Base-by-base conservation (phyloP, 1,140 invertebrate genomes). In the Arion vulgaris region DNA sequence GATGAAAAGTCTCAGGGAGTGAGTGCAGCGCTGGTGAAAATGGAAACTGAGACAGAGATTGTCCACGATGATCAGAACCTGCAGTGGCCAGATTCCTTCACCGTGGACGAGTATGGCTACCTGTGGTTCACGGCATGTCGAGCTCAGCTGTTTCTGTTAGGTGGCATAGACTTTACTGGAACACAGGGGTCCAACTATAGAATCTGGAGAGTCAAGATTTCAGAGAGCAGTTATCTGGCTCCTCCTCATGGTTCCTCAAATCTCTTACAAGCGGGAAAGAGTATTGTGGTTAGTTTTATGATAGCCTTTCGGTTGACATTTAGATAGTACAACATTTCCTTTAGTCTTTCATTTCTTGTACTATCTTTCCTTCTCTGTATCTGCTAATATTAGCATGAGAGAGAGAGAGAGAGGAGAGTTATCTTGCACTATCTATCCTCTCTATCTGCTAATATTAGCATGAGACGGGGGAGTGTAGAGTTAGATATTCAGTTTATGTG, bases 51-150 rank as follows among this genome's bases (percentile, higher is more conserved):
- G 26, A 71, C 62, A 11, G 45, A 57, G 34, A 71, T 80, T 17
- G 78, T 45, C 0, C 9, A 32, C 17, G 68, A 80, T 38, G 39
- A 80, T 39, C 7, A 19, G 28, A 69, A 36, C 7, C 62, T 80
- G 0, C 26, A 36, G 17, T 80, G 78, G 78, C 78, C 78, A 36
- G 78, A 80, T 34, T 69, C 78, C 15, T 80, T 80, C 45, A 71
- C 78, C 38, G 41, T 80, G 15, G 78, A 80, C n/a, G 68, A 69
- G 9, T n/a, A 80, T 36, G 78, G 78, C 26, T 71, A 71, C 78
- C n/a, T 80, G 39, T 80, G 68, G 62, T 80, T 80, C 32, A 45
- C 78, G 9, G 78, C 78, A 38, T 69, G 68, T 53, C 41, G 45
- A 19, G 78, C 78, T 32, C 62, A 80, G 13, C 36, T 80, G 5